These are phyloP conservation scores for Ammodytes marinus DNA, from an alignment of 2,113 vertebrate genomes.

Conservation along the genomic window DNA sequence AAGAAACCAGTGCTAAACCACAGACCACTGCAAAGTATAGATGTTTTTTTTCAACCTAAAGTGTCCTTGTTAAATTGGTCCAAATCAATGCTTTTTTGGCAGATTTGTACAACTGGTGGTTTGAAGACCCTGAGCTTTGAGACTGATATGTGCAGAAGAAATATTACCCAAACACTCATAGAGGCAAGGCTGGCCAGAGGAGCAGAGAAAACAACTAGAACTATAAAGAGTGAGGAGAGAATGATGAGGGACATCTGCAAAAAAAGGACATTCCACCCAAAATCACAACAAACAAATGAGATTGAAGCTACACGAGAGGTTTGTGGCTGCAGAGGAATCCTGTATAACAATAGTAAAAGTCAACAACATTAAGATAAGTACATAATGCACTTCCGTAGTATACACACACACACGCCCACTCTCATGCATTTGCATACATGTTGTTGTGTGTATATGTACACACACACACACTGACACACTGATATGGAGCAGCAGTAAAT, in stretches of 20 bases:
- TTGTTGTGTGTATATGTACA: not conserved
- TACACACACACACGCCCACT: constrained; percentile 22
- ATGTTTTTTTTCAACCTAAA: constrained; percentile 6
- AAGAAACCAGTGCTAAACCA: constrained; percentile 39
- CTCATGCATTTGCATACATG: constrained; percentile 33
- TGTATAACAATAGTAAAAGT: constrained; percentile 56
- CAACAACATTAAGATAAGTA: constrained; percentile 39
- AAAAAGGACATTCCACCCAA: constrained; percentile 8
- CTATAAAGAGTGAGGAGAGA: constrained; percentile 14
- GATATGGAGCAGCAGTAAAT: constrained; percentile 51
- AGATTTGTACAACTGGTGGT: constrained; percentile 11
- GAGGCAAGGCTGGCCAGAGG: constrained; percentile 10
- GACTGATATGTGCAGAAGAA: constrained; percentile 52
- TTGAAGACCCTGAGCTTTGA: not conserved
- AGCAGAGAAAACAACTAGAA: constrained; percentile 48
- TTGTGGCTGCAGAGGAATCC: constrained; percentile 35
- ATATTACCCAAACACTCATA: constrained; percentile 43
- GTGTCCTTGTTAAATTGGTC: constrained; percentile 8
- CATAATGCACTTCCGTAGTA: constrained; percentile 36
- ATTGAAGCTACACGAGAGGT: constrained; percentile 24
- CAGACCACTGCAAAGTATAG: not conserved
- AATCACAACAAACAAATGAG: constrained; percentile 28
- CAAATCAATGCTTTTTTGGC: constrained; percentile 27
- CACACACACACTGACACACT: constrained; percentile 7
- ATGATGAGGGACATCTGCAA: constrained; percentile 51